Percentiles rank a stretch among this genome's conserved stretches.
Conservation (phyloP, 2,113 vertebrate species). For the Entomyzon cyanotis region DNA sequence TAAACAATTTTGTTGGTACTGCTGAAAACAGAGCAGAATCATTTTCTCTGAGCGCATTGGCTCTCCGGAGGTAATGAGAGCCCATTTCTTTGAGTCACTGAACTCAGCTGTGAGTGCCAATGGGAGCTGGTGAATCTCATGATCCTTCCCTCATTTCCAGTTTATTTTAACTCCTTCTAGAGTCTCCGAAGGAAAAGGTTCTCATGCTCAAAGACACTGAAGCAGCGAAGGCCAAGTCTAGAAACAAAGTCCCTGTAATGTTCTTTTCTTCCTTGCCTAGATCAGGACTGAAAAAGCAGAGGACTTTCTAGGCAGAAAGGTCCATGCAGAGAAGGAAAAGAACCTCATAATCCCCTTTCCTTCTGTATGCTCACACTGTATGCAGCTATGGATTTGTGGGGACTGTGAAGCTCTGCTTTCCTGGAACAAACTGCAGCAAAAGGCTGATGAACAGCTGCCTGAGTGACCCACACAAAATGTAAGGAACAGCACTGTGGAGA, state of each 20-base stretch:
- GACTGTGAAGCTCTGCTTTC: not conserved
- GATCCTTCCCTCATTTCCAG: not conserved
- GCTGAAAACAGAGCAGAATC: not conserved
- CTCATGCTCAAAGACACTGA: not conserved
- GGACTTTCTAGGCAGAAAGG: not conserved
- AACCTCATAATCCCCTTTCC: not conserved
- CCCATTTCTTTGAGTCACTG: not conserved
- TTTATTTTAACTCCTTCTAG: constrained; percentile 19
- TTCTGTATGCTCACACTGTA: not conserved
- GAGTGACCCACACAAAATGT: not conserved
- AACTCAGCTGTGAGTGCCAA: not conserved
- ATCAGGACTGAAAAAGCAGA: not conserved
- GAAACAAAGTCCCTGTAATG: not conserved
- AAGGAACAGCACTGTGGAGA: not conserved
- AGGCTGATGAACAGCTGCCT: not conserved
- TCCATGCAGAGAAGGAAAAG: not conserved
- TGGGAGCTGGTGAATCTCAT: not conserved
- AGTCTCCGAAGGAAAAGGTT: not conserved
- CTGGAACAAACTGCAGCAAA: not conserved
- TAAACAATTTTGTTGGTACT: constrained; percentile 34
- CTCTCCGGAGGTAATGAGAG: not conserved
- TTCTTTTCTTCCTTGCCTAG: not conserved
- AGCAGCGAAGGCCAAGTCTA: not conserved
- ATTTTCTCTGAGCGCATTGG: not conserved
- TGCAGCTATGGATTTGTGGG: not conserved